Percentiles rank a stretch among this genome's conserved stretches.
phyloP scores from a whole-genome alignment of 2,888 invertebrate genomes.

The Rhamnusium bicolor region DNA sequence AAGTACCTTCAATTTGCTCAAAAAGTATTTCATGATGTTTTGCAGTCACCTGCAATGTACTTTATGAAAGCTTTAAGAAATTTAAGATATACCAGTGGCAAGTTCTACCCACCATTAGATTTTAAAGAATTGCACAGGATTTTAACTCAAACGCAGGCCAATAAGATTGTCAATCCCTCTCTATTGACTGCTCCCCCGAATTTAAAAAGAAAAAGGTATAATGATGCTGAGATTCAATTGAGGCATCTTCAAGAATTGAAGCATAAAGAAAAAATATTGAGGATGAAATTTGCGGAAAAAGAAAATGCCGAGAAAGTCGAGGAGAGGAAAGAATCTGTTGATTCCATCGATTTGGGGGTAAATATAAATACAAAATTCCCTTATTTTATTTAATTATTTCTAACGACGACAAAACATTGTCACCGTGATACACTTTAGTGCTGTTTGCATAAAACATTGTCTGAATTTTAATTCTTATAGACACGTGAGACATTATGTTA shows the following conservation, averaged over 20 bases:
- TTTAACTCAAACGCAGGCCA: slow-evolving; percentile 33
- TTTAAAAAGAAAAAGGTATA: slow-evolving; percentile 40
- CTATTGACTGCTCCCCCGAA: slow-evolving; percentile 33
- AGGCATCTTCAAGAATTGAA: slow-evolving; percentile 47
- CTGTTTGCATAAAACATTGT: too few relatives aligned
- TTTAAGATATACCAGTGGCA: slow-evolving; percentile 73
- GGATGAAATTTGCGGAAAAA: slow-evolving; percentile 30
- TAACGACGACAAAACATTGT: too few relatives aligned
- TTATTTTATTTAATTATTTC: slow-evolving; percentile 8
- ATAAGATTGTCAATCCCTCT: slow-evolving; percentile 46
- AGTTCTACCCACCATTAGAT: slow-evolving; percentile 58
- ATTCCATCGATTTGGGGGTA: slow-evolving; percentile 76
- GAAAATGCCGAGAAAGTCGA: slow-evolving; percentile 49
- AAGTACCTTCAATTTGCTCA: slow-evolving; percentile 78
- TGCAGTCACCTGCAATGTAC: slow-evolving; percentile 82
- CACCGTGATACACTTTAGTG: too few relatives aligned
- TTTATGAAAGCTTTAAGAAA: slow-evolving; percentile 80
- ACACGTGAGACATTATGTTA: too few relatives aligned
- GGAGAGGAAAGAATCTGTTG: slow-evolving; percentile 52
- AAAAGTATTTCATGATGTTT: slow-evolving; percentile 78
- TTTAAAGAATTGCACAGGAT: slow-evolving; percentile 58
- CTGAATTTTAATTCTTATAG: too few relatives aligned
- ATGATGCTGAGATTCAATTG: slow-evolving; percentile 50
- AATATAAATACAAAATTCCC: slow-evolving; percentile 46
- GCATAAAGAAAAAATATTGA: slow-evolving; percentile 41